These are phyloP conservation scores for Tauraco erythrolophus DNA, from an alignment of 2,113 vertebrate species.

Conservation along the genomic window DNA sequence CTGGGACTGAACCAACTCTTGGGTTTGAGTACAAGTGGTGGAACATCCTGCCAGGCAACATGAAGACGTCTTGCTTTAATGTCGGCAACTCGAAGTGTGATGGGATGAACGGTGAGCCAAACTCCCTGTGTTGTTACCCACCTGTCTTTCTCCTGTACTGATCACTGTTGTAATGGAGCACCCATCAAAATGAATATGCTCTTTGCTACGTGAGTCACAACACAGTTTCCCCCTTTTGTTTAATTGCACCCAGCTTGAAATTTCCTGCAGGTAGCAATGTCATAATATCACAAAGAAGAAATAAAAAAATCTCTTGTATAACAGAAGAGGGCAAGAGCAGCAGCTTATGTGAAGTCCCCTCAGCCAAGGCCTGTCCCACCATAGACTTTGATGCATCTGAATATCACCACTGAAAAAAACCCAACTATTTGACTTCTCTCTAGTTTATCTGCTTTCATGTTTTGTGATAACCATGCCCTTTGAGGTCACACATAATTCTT, in stretches of 20 bases:
- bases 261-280: not conserved
- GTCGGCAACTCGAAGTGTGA: slow-evolving; percentile 96
- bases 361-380: not conserved
- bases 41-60: slow-evolving; percentile 92
- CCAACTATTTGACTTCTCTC: not conserved
- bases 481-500: not conserved
- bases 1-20: slow-evolving; percentile 91
- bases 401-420: not conserved
- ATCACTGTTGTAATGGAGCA: not conserved
- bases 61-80: slow-evolving; percentile 98
- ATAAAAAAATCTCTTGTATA: not conserved
- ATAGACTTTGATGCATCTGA: not conserved
- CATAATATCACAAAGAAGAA: not conserved
- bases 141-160: not conserved
- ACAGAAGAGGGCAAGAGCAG: not conserved
- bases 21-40: slow-evolving; percentile 98
- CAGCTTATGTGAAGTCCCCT: not conserved
- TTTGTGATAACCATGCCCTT: not conserved
- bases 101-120: slow-evolving; percentile 90
- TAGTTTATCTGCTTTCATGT: not conserved
- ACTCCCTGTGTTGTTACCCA: not conserved
- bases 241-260: not conserved
- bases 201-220: not conserved
- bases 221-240: not conserved
- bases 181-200: not conserved